These are phyloP conservation scores for Phania funesta DNA, from an alignment of 2,888 invertebrate genomes.

Conservation along the genomic window DNA sequence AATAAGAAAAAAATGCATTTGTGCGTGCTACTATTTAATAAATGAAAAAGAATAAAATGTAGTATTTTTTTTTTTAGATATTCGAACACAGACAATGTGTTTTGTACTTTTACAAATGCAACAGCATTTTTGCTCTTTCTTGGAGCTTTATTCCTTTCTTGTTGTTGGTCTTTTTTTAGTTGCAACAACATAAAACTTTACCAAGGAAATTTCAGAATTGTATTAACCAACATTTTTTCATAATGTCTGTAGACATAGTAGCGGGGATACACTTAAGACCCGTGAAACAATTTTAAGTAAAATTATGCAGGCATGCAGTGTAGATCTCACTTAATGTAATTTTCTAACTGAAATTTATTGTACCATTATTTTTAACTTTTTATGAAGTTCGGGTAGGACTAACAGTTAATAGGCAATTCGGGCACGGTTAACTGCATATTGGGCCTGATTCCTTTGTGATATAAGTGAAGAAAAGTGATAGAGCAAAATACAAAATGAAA, in stretches of 20 bases:
- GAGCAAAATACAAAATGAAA: too few species aligned
- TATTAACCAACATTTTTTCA: constrained; percentile 12
- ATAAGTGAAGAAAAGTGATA: too few species aligned
- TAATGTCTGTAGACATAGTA: not conserved
- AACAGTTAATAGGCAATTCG: too few species aligned
- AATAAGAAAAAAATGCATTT: constrained; percentile 44
- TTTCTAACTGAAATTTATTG: too few species aligned
- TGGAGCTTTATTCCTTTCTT: constrained; percentile 11
- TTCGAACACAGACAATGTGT: constrained; percentile 45
- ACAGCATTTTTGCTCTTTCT: constrained; percentile 56
- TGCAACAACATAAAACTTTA: constrained; percentile 37
- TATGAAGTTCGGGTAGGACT: too few species aligned
- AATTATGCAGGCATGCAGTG: not conserved
- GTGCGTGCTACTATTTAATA: constrained; percentile 62
- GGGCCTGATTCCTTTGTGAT: too few species aligned
- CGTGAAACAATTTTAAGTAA: not conserved
- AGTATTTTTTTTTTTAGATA: not conserved
- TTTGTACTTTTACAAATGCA: constrained; percentile 60
- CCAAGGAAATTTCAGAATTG: constrained; percentile 23
- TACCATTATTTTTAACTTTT: too few species aligned
- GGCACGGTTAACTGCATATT: too few species aligned
- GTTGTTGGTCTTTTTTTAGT: not conserved
- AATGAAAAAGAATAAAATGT: not conserved
- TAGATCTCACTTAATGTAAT: too few species aligned
- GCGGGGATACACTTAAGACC: not conserved